Conservation (phyloP, 2,888 invertebrate genomes). For the Scaptomyza tumidula region DNA sequence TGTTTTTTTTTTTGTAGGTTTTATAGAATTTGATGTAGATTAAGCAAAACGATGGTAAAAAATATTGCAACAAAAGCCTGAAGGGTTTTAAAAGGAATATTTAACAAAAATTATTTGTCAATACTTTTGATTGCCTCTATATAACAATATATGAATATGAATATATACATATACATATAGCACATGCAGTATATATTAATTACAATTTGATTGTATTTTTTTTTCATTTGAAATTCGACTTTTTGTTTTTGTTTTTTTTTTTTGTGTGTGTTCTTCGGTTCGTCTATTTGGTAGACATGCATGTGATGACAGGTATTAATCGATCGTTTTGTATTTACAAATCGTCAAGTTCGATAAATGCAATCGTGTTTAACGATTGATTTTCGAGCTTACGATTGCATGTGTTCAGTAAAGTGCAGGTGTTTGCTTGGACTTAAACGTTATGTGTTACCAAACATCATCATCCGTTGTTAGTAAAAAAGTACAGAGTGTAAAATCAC, state of each 20-base stretch:
- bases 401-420: conserved; percentile 50
- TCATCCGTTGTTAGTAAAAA: conserved; percentile 71
- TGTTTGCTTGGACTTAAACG: conserved; percentile 42
- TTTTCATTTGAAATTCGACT: conserved; percentile 3
- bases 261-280: conserved; percentile 22
- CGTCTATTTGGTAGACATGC: conserved; percentile 23
- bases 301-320: conserved; percentile 17
- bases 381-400: conserved; percentile 22
- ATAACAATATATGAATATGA: conserved; percentile 5
- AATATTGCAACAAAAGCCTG: not conserved
- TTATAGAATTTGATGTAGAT: not conserved
- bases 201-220: conserved; percentile 46
- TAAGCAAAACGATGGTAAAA: not conserved
- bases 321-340: conserved; percentile 47
- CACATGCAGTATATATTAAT: conserved; percentile 47
- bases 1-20: not conserved
- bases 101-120: not conserved
- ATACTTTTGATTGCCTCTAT: not conserved
- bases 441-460: conserved; percentile 26
- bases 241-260: conserved; percentile 7
- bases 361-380: not conserved
- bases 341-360: conserved; percentile 16
- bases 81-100: not conserved
- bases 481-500: conserved; percentile 69
- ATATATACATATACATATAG: conserved; percentile 17